Conservation (phyloP, 2,113 vertebrate genomes). For the Campylorhamphus procurvoides region DNA sequence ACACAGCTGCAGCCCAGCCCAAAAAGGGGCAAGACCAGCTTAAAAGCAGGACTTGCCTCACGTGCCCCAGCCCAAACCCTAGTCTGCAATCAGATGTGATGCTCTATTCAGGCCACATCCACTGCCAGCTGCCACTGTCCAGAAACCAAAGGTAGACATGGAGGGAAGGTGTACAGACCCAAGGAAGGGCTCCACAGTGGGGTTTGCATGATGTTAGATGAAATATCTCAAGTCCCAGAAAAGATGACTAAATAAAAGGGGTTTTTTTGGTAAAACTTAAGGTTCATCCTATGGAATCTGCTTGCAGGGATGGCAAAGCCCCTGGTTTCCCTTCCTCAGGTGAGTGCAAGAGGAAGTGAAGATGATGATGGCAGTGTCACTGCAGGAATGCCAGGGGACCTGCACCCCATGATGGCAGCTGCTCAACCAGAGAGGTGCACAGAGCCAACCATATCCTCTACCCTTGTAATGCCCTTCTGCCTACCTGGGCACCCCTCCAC, state of each 20-base stretch:
- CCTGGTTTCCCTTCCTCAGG: neutral
- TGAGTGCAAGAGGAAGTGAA: neutral
- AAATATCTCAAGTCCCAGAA: neutral
- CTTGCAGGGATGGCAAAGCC: neutral
- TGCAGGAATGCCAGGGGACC: neutral
- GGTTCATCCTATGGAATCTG: neutral
- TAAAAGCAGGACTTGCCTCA: neutral
- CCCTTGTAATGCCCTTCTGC: neutral
- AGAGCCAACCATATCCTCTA: neutral
- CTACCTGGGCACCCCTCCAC: neutral
- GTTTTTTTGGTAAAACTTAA: neutral
- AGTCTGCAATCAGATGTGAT: neutral
- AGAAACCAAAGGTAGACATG: accelerated
- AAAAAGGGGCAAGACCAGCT: neutral
- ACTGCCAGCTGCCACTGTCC: neutral
- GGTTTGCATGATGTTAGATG: neutral
- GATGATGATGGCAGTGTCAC: neutral
- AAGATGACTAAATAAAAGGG: accelerated
- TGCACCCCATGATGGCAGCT: accelerated
- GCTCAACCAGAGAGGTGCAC: accelerated
- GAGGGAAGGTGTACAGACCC: neutral
- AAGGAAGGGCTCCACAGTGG: neutral
- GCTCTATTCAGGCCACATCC: neutral
- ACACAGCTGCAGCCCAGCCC: neutral
- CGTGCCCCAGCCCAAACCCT: neutral